These are phyloP conservation scores for Clarias macrocephalus DNA, from an alignment of 2,113 vertebrate species.

Conservation along the genomic window DNA sequence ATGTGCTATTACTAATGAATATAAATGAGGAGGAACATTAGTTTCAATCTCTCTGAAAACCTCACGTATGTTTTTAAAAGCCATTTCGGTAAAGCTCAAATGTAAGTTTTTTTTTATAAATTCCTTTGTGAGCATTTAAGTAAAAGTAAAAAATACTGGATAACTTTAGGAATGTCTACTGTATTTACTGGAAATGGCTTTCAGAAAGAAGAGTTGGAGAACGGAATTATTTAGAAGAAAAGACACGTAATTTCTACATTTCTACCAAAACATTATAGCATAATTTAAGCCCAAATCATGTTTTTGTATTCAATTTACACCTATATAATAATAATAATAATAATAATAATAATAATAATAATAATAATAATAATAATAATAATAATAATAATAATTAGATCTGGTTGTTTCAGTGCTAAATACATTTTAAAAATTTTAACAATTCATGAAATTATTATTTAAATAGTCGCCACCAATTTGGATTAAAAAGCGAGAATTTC, in stretches of 20 bases:
- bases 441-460: neutral
- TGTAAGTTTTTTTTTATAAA: slow-evolving; percentile 4
- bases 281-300: neutral
- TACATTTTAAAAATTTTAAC: neutral
- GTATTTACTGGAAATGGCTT: neutral
- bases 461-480: too few species aligned
- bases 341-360: too few species aligned
- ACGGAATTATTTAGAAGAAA: neutral
- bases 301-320: too few species aligned
- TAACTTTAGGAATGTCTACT: neutral
- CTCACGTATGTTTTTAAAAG: slow-evolving; percentile 34
- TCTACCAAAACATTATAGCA: neutral
- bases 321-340: too few species aligned
- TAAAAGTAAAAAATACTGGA: neutral
- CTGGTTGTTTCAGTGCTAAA: neutral
- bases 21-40: slow-evolving; percentile 40
- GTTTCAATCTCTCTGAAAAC: slow-evolving; percentile 30
- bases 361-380: too few species aligned
- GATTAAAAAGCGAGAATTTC: neutral
- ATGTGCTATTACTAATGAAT: slow-evolving; percentile 28
- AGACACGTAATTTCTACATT: neutral
- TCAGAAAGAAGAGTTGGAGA: neutral
- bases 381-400: too few species aligned
- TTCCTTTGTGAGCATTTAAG: neutral
- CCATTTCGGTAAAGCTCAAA: slow-evolving; percentile 26